Evolutionary conservation across 2,888 invertebrate species (phyloP).

Genomic region (Coenonympha arcania): DNA sequence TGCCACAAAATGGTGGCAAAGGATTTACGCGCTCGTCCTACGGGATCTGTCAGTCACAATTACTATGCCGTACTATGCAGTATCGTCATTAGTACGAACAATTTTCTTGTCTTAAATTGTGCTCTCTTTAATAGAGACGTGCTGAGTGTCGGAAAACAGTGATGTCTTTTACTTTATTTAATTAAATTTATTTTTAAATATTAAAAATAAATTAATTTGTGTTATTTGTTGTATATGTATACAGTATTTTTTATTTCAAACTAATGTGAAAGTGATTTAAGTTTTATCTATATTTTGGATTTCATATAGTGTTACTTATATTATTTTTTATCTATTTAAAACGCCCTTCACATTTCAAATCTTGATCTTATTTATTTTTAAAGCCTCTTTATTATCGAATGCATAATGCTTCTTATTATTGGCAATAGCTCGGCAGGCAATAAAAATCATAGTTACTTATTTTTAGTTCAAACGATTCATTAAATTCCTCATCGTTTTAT

Average conservation of each 20-base stretch:
- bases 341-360: not conserved
- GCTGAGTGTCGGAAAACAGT: not conserved
- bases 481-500: not conserved
- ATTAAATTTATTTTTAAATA: not conserved
- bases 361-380: not conserved
- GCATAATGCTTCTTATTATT: conserved; percentile 3
- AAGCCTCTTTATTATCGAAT: not conserved
- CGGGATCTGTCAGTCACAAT: conserved; percentile 44
- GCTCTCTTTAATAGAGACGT: conserved; percentile 9
- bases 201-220: no score
- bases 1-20: conserved; percentile 8
- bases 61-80: conserved; percentile 30
- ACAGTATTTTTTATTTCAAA: no score
- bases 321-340: not conserved
- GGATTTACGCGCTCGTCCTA: conserved; percentile 33
- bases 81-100: conserved; percentile 16
- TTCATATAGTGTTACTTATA: no score
- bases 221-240: no score
- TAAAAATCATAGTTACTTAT: conserved; percentile 4
- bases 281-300: no score
- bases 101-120: conserved; percentile 14
- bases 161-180: not conserved
- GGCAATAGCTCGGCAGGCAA: not conserved
- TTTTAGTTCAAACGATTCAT: conserved; percentile 1
- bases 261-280: no score